Percentiles rank a stretch among this genome's conserved stretches.
Conservation (phyloP, 2,797 vertebrate genomes). For the Cossypha polioptera region DNA sequence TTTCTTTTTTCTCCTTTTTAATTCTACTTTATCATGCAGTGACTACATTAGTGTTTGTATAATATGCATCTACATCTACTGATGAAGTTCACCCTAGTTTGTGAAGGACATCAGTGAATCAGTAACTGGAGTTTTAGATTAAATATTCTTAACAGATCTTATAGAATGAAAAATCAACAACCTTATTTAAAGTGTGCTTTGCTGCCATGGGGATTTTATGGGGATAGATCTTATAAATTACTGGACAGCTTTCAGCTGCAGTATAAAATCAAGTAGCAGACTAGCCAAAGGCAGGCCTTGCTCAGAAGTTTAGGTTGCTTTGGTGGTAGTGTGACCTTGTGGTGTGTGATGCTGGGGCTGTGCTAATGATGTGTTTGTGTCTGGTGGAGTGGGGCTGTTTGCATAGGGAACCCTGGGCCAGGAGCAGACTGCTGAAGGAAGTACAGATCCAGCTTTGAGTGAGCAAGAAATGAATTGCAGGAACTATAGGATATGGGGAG, state of each 20-base stretch:
- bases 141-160: constrained; percentile 14
- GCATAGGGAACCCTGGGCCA: neutral
- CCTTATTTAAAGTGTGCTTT: neutral
- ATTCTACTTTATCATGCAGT: neutral
- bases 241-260: neutral
- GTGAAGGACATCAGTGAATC: neutral
- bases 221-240: neutral
- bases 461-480: neutral
- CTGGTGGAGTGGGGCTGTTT: neutral
- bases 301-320: constrained; percentile 15
- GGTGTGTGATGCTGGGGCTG: neutral
- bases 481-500: neutral
- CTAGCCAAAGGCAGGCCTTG: neutral
- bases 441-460: neutral
- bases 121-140: neutral
- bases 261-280: constrained; percentile 11
- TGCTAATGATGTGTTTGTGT: neutral
- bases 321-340: neutral
- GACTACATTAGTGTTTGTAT: neutral
- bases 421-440: neutral
- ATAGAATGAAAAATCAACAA: constrained; percentile 16
- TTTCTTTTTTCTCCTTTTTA: neutral
- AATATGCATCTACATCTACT: neutral
- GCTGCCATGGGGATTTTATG: neutral
- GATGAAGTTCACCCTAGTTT: neutral